Percentiles rank a stretch among this genome's conserved stretches.
Conservation (phyloP, 1,140 invertebrate genomes). For the Drosophila tropicalis region DNA sequence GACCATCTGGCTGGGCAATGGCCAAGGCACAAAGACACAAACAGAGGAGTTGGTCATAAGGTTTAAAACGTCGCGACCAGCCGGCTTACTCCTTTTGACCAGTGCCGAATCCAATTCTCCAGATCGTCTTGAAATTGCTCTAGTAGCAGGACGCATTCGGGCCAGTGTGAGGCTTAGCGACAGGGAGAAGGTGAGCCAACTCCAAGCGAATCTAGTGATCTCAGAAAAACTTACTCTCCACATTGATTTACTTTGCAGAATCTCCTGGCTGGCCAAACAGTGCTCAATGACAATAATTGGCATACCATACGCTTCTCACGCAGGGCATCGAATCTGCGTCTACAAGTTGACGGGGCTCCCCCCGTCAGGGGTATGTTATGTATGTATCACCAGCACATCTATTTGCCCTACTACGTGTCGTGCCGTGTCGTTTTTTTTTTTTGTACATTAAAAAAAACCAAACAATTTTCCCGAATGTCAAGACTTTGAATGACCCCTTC, state of each 20-base stretch:
- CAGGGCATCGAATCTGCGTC: conserved; percentile 91
- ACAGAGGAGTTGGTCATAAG: conserved; percentile 95
- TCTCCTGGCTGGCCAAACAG: conserved; percentile 90
- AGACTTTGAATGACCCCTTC: conserved; percentile 20
- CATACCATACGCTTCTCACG: conserved; percentile 95
- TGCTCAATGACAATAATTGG: conserved; percentile 96
- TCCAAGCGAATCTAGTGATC: too few relatives aligned
- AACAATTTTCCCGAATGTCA: conserved; percentile 19
- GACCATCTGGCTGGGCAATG: conserved; percentile 88
- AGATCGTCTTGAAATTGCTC: conserved; percentile 92
- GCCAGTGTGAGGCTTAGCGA: conserved; percentile 93
- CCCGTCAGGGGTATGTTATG: conserved; percentile 92
- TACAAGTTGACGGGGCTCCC: conserved; percentile 93
- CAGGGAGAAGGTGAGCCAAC: conserved; percentile 89
- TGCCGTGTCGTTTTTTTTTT: conserved; percentile 83
- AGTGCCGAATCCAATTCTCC: conserved; percentile 89
- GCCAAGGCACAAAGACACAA: conserved; percentile 92
- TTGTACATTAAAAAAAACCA: conserved; percentile 34
- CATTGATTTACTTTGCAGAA: conserved; percentile 85
- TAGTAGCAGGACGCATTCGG: conserved; percentile 91
- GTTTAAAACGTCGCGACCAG: conserved; percentile 92
- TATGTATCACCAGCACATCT: conserved; percentile 87
- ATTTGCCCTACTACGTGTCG: conserved; percentile 83
- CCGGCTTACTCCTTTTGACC: conserved; percentile 89
- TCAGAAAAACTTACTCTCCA: too few relatives aligned